Evolutionary conservation across 2,113 vertebrate genomes (phyloP).

Genomic region (Lepus europaeus): DNA sequence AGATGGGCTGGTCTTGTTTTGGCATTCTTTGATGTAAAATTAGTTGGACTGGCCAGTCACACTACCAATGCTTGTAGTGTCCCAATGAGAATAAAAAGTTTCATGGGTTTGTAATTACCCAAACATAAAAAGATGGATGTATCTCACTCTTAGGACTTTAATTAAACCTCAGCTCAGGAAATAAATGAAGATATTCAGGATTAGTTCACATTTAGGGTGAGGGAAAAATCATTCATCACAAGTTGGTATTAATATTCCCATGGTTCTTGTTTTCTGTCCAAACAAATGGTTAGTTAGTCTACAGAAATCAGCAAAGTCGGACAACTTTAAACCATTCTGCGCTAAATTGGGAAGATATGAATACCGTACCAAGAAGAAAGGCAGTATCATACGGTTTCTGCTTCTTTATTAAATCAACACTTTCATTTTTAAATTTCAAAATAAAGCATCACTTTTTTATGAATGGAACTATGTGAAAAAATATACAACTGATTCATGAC

Average conservation of each 20-base stretch:
- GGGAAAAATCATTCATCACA: neutral
- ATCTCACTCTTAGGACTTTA: constrained; percentile 31
- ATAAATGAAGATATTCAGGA: neutral
- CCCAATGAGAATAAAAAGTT: neutral
- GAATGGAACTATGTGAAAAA: neutral
- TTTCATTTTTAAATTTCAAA: constrained; percentile 68
- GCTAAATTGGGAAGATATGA: neutral
- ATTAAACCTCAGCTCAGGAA: constrained; percentile 41
- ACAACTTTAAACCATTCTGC: neutral
- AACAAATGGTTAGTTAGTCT: neutral
- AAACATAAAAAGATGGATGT: neutral
- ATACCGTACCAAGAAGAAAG: constrained; percentile 60
- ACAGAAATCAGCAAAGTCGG: neutral
- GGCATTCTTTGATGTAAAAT: neutral
- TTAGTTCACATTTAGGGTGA: neutral
- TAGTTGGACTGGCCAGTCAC: neutral
- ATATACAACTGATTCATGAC: neutral
- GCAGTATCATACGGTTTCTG: neutral
- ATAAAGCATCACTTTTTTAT: neutral
- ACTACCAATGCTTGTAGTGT: neutral
- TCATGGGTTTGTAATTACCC: neutral
- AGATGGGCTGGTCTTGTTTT: neutral
- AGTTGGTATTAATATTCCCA: neutral
- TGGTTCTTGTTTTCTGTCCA: neutral
- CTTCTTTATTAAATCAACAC: constrained; percentile 46